phyloP scores from a whole-genome alignment of 2,888 invertebrate genomes.

The Graphium colonna region DNA sequence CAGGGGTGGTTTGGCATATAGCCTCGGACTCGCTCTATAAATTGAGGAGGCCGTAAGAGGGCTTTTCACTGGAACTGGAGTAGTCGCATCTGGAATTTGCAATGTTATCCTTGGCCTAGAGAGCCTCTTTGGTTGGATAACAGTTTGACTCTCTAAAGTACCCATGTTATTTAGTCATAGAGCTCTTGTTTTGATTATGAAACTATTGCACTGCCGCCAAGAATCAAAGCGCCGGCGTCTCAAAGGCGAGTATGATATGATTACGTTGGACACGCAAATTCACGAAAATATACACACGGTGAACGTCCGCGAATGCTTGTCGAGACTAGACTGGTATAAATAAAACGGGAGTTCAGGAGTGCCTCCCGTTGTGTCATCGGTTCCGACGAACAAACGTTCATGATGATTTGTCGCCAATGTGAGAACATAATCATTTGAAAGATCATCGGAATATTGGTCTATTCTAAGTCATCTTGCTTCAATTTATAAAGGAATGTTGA shows the following conservation, averaged over 20 bases:
- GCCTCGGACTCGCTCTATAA: slow-evolving; percentile 41
- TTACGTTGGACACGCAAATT: slow-evolving; percentile 28
- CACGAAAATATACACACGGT: slow-evolving; percentile 30
- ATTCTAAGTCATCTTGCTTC: too few relatives aligned
- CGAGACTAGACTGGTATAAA: slow-evolving; percentile 71
- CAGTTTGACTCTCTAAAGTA: slow-evolving; percentile 36
- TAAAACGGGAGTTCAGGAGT: slow-evolving; percentile 51
- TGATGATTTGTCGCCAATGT: slow-evolving; percentile 12
- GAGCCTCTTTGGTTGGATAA: slow-evolving; percentile 41
- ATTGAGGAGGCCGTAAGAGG: slow-evolving; percentile 45
- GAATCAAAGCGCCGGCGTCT: slow-evolving; percentile 53
- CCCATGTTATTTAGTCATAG: slow-evolving; percentile 36
- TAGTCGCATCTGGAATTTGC: slow-evolving; percentile 58
- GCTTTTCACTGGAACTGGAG: slow-evolving; percentile 43
- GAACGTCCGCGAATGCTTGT: slow-evolving; percentile 55
- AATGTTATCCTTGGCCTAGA: slow-evolving; percentile 69
- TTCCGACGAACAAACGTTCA: slow-evolving; percentile 32
- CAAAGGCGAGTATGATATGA: slow-evolving; percentile 23
- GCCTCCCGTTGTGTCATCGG: slow-evolving; percentile 59
- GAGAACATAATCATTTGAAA: too few relatives aligned
- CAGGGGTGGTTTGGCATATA: slow-evolving; percentile 42
- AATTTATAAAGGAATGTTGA: too few relatives aligned
- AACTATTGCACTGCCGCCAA: slow-evolving; percentile 9
- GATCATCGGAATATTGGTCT: too few relatives aligned
- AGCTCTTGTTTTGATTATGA: not conserved